Conservation (phyloP, 2,113 vertebrate species). For the Triplophysa tibetana region DNA sequence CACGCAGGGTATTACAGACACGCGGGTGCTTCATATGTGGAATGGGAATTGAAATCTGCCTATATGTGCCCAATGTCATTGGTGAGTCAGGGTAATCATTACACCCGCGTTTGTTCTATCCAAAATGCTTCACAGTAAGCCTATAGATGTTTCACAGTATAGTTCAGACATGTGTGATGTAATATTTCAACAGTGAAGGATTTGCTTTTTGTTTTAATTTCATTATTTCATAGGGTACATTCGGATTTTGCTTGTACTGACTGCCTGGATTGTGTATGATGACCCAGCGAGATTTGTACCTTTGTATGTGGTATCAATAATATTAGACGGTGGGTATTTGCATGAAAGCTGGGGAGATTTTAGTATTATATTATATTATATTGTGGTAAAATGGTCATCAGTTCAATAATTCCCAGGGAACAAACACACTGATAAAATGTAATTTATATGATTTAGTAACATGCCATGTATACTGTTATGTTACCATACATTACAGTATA, state of each 20-base stretch:
- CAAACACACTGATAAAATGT: neutral
- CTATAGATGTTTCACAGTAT: too few relatives aligned
- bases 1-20: too few relatives aligned
- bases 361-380: neutral
- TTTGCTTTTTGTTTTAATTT: neutral
- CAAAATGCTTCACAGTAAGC: too few relatives aligned
- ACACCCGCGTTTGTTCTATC: neutral
- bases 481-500: too few relatives aligned
- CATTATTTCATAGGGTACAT: slow-evolving; percentile 64
- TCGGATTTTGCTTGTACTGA: slow-evolving; percentile 59
- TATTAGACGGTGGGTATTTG: slow-evolving; percentile 66
- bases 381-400: too few relatives aligned
- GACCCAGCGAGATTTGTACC: slow-evolving; percentile 56
- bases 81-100: slow-evolving; percentile 24
- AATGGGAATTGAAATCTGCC: slow-evolving; percentile 19
- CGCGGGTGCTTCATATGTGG: neutral
- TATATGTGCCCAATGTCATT: slow-evolving; percentile 44
- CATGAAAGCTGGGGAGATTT: neutral
- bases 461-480: neutral
- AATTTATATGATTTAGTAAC: too few relatives aligned
- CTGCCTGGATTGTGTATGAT: slow-evolving; percentile 54
- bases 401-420: too few relatives aligned
- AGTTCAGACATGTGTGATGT: neutral
- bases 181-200: neutral
- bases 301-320: slow-evolving; percentile 53